Percentiles rank a stretch among this genome's conserved stretches.
phyloP scores from a whole-genome alignment of 2,797 vertebrate genomes.

The Phylloscopus collybita region DNA sequence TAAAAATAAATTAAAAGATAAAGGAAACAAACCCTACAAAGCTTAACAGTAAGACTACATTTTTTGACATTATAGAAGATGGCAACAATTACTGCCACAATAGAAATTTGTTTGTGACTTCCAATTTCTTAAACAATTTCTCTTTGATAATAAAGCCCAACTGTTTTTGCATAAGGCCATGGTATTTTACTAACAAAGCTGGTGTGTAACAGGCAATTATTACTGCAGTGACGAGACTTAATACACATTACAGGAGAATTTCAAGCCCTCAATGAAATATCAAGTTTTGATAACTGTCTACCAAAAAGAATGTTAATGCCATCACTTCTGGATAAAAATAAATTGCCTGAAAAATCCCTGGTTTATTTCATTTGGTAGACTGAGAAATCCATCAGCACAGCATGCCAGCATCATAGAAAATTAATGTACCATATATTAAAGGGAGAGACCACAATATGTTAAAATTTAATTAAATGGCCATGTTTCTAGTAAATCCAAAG shows the following conservation, averaged over 20 bases:
- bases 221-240: not conserved
- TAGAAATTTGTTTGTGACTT: not conserved
- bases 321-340: not conserved
- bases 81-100: not conserved
- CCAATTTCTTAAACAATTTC: not conserved
- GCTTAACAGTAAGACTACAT: not conserved
- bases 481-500: not conserved
- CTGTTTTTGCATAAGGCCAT: not conserved
- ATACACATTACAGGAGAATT: not conserved
- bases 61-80: not conserved
- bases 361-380: not conserved
- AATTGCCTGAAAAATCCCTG: not conserved
- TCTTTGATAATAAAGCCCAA: not conserved
- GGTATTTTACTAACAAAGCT: not conserved
- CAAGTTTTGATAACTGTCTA: not conserved
- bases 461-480: not conserved
- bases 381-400: not conserved
- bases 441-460: not conserved
- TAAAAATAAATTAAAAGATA: not conserved
- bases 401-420: not conserved
- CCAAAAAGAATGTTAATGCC: not conserved
- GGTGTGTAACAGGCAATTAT: not conserved
- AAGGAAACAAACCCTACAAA: not conserved
- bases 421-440: not conserved
- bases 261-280: not conserved